Evolutionary conservation across 2,113 vertebrate genomes (phyloP).

Genomic region (Entomyzon cyanotis): DNA sequence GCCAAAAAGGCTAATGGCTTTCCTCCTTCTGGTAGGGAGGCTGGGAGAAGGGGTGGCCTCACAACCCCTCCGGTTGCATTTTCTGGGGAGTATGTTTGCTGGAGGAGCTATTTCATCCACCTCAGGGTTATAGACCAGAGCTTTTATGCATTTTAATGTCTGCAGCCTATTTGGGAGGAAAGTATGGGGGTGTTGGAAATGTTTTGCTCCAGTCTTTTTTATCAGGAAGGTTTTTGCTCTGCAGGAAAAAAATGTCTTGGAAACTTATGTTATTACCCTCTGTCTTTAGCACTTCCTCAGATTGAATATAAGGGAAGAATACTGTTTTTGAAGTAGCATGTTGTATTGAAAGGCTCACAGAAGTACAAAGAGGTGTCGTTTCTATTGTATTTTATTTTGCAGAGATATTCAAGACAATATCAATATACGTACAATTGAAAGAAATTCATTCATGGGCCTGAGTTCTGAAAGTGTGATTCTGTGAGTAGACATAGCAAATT

Average conservation of each 20-base stretch:
- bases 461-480: constrained; percentile 77
- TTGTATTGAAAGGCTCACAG: not conserved
- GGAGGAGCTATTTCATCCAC: not conserved
- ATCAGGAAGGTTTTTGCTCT: not conserved
- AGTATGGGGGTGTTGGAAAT: not conserved
- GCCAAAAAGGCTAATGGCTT: constrained; percentile 21
- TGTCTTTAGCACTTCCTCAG: not conserved
- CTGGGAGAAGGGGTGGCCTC: not conserved
- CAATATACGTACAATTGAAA: constrained; percentile 76
- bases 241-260: not conserved
- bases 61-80: not conserved
- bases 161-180: not conserved
- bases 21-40: not conserved
- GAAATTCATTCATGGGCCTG: constrained; percentile 78
- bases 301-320: not conserved
- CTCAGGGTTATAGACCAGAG: not conserved
- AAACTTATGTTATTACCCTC: not conserved
- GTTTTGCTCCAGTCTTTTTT: not conserved
- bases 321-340: not conserved
- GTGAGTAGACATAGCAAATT: constrained; percentile 69
- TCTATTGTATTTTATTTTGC: constrained; percentile 55
- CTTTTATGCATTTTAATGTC: not conserved
- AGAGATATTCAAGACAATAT: constrained; percentile 86
- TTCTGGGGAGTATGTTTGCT: not conserved
- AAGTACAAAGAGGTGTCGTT: not conserved